Base-by-base conservation (phyloP, 2,888 invertebrate species). In the Thymelicus sylvestris region DNA sequence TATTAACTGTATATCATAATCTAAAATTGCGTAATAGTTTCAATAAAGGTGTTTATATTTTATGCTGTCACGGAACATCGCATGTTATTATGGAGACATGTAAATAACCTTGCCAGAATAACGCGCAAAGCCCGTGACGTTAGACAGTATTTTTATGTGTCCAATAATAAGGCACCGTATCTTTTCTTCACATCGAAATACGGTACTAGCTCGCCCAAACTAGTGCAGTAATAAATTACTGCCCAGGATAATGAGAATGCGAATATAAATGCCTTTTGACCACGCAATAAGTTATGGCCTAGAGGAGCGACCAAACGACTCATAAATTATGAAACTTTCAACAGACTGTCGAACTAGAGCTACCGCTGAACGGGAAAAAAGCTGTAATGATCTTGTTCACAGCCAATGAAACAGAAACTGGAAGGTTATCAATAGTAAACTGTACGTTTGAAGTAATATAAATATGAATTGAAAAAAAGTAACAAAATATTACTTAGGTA, bases 21-120 rank as follows among this genome's bases (percentile, higher is more conserved):
- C 3, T 2, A 31, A 31, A 5, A 31, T 31, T 44, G 44, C 44
- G 44, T 44, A 44, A 13, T 6, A 55, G 55, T 24, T 24, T 24
- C 19, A 24, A 55, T 24, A 55, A 24, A 55, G 55, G 19, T 10
- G 24, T 55, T 19, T 19, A 24, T 2, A 4, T 24, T 55, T 62
- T 67, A 60, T 48, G 63, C 39, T 63, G 67, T 44, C 64, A n/a
- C n/a, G n/a, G n/a, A n/a, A n/a, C n/a, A 60, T 59, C 19, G 60
- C 38, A 47, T 6, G 19, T 52, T 44, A 55, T 68, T 55, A 59
- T 66, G 61, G n/a, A n/a, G n/a, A 73, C 69, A 74, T 71, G 73
- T 67, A 73, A 74, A 73, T 74, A 74, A 72, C 73, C 73, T 73
- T 64, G 60, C 71, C 64, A 61, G 19, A 68, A 64, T 41, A 48